Evolutionary conservation across 1,140 invertebrate species (phyloP).

Genomic region (Drosophila lowei): DNA sequence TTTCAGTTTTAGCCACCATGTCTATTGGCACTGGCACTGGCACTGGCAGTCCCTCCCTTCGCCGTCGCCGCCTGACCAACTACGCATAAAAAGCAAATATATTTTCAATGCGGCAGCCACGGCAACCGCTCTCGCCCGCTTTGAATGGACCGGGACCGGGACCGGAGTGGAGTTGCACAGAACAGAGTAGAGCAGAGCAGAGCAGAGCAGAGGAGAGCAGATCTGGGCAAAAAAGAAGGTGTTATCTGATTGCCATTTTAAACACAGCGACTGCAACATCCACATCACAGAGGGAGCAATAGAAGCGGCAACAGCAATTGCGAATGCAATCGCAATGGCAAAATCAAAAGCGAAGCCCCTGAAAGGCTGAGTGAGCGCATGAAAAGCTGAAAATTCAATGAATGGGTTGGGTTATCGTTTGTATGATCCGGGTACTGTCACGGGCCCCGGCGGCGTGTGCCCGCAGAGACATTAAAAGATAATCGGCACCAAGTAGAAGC

Average conservation of each 20-base stretch:
- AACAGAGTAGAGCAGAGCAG: slow-evolving; percentile 19
- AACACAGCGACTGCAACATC: slow-evolving; percentile 43
- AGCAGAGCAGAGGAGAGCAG: slow-evolving; percentile 26
- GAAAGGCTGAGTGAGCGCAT: slow-evolving; percentile 23
- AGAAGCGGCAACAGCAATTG: slow-evolving; percentile 27
- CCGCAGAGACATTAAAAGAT: slow-evolving; percentile 44
- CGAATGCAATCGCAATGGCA: slow-evolving; percentile 54
- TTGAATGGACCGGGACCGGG: slow-evolving; percentile 30
- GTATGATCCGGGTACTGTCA: neutral
- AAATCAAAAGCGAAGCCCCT: slow-evolving; percentile 57
- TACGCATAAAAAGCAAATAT: slow-evolving; percentile 55
- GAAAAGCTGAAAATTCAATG: slow-evolving; percentile 26
- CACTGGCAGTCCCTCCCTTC: neutral
- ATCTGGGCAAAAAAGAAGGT: slow-evolving; percentile 55
- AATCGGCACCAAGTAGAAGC: slow-evolving; percentile 42
- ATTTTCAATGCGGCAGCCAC: slow-evolving; percentile 57
- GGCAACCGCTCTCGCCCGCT: slow-evolving; percentile 22
- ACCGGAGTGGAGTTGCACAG: neutral
- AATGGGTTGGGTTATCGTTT: slow-evolving; percentile 9
- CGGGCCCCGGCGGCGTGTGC: slow-evolving; percentile 14
- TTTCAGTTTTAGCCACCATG: slow-evolving; percentile 60
- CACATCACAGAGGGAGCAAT: too few relatives aligned
- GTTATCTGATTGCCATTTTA: slow-evolving; percentile 81
- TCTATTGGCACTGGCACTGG: neutral
- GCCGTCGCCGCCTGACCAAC: slow-evolving; percentile 3